These are phyloP conservation scores for Syrista parreyssii DNA, from an alignment of 2,888 invertebrate species.

Conservation along the genomic window DNA sequence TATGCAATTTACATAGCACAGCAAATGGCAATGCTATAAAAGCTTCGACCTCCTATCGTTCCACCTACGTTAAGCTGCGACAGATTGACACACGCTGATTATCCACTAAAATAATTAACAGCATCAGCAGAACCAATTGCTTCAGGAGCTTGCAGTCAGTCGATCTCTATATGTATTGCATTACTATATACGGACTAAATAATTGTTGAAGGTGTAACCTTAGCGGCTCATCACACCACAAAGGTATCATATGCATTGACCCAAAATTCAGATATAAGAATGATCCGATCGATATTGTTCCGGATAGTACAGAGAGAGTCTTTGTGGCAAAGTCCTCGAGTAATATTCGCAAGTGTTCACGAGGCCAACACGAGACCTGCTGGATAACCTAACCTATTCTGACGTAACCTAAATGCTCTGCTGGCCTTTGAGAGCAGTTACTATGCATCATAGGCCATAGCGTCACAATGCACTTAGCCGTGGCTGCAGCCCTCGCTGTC, in stretches of 20 bases:
- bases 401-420: constrained; percentile 39
- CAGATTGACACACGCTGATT: neutral
- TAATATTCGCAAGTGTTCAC: neutral
- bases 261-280: neutral
- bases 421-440: constrained; percentile 32
- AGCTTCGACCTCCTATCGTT: neutral
- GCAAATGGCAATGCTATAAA: neutral
- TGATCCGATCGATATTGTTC: neutral
- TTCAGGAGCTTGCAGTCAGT: neutral
- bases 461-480: constrained; percentile 35
- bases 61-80: neutral
- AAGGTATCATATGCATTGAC: neutral
- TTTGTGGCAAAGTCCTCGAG: neutral
- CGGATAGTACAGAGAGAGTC: neutral
- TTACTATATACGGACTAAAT: neutral
- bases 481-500: constrained; percentile 33
- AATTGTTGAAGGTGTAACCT: neutral
- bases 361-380: neutral
- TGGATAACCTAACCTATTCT: constrained; percentile 27
- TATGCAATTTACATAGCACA: neutral
- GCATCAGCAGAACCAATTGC: neutral
- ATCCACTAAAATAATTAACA: neutral
- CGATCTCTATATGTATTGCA: neutral
- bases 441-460: constrained; percentile 8
- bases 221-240: neutral